These are phyloP conservation scores for Myioborus miniatus DNA, from an alignment of 2,797 vertebrate genomes.

Conservation along the genomic window DNA sequence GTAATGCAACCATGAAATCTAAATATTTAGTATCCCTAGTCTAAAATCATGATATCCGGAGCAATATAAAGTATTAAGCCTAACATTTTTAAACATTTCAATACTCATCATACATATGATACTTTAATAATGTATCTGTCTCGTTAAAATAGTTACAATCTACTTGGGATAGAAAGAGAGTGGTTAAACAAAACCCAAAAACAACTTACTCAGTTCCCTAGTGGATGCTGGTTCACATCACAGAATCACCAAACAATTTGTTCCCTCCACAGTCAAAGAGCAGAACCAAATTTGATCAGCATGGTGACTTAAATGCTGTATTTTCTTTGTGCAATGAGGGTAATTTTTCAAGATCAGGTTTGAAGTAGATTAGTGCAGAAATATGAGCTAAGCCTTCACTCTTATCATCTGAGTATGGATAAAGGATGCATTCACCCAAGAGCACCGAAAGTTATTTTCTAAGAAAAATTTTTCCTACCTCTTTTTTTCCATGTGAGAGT, in stretches of 20 bases:
- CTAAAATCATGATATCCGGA: not conserved
- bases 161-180: constrained; percentile 2
- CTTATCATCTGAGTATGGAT: constrained; percentile 68
- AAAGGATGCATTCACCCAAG: constrained; percentile 64
- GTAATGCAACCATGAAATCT: not conserved
- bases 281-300: constrained; percentile 68
- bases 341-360: constrained; percentile 73
- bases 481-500: not conserved
- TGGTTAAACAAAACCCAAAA: not conserved
- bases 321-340: constrained; percentile 58
- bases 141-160: not conserved
- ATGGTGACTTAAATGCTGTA: constrained; percentile 60
- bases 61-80: not conserved
- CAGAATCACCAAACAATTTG: constrained; percentile 57
- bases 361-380: constrained; percentile 71
- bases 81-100: not conserved
- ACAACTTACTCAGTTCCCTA: constrained; percentile 38
- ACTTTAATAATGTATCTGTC: not conserved
- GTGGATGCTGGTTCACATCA: constrained; percentile 29
- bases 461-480: not conserved
- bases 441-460: constrained; percentile 64
- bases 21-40: constrained; percentile 15
- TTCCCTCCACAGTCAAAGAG: constrained; percentile 55
- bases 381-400: constrained; percentile 65
- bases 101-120: not conserved